Percentiles rank a stretch among this genome's conserved stretches.
Evolutionary conservation across 2,113 vertebrate genomes (phyloP).

Genomic region (Xenus cinereus): DNA sequence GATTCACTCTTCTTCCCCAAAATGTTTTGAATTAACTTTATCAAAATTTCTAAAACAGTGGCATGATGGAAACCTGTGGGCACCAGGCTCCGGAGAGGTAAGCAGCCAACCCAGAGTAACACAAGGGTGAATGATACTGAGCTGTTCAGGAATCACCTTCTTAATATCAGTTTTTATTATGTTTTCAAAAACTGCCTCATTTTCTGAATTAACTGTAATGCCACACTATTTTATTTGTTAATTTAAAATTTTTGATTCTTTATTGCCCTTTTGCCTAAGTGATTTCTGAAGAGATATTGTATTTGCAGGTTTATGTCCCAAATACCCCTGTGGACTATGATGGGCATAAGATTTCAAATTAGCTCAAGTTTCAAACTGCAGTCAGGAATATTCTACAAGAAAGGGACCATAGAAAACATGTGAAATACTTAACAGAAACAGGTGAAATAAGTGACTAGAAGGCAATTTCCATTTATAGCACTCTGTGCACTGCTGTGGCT

Average conservation of each 20-base stretch:
- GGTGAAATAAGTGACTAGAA: neutral
- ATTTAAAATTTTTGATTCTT: neutral
- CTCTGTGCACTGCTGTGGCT: neutral
- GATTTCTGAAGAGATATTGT: neutral
- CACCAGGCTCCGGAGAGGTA: neutral
- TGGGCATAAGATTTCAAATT: neutral
- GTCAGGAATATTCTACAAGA: neutral
- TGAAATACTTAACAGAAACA: neutral
- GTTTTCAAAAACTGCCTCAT: neutral
- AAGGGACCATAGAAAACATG: neutral
- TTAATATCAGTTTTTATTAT: neutral
- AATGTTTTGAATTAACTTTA: neutral
- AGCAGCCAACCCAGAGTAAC: neutral
- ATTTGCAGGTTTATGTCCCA: neutral
- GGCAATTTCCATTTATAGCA: neutral
- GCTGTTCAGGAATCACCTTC: neutral
- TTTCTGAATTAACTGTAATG: neutral
- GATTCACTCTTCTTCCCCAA: neutral
- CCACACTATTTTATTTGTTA: neutral
- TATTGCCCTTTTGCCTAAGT: neutral
- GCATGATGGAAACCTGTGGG: neutral
- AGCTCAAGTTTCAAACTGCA: neutral
- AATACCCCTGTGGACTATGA: neutral
- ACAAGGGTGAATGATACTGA: fast-evolving
- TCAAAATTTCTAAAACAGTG: neutral